phyloP scores from a whole-genome alignment of 2,888 invertebrate species.

The Baronia brevicornis region DNA sequence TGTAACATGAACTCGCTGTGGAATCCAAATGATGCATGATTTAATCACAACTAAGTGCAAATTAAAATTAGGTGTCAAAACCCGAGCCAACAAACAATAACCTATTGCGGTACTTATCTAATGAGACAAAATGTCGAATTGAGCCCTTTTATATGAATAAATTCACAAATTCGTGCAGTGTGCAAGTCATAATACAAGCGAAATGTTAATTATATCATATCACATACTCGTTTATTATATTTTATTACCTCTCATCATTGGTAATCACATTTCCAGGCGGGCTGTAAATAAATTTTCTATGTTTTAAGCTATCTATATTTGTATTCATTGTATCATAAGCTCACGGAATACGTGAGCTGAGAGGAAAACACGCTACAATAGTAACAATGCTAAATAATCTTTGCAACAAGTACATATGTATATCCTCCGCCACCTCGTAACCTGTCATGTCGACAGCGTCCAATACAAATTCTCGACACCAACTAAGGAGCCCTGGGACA shows the following conservation, averaged over 20 bases:
- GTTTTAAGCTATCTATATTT: no score
- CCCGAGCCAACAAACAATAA: neutral
- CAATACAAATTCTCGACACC: no score
- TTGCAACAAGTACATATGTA: no score
- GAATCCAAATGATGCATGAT: conserved; percentile 1
- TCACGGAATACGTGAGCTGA: no score
- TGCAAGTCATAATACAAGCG: conserved; percentile 4
- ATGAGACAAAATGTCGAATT: no score
- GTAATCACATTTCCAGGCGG: conserved; percentile 55
- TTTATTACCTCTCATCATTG: conserved; percentile 55
- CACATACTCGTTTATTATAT: conserved; percentile 25
- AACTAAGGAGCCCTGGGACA: no score
- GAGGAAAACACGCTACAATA: no score
- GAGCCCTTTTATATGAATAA: conserved; percentile 2
- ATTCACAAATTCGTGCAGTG: conserved; percentile 12
- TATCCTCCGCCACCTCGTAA: no score
- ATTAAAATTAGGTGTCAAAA: neutral
- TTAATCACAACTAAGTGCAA: neutral
- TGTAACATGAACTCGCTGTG: neutral
- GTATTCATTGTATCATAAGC: no score
- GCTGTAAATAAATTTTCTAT: conserved; percentile 46
- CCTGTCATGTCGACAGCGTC: no score
- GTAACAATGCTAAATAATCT: no score
- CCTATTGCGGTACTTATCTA: neutral
- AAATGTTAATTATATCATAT: conserved; percentile 14